A percentile compares a stretch with the other conserved stretches of the same genome.
phyloP scores from a whole-genome alignment of 37 sponge, comb jelly and placozoan species.

The Ianthella basta region DNA sequence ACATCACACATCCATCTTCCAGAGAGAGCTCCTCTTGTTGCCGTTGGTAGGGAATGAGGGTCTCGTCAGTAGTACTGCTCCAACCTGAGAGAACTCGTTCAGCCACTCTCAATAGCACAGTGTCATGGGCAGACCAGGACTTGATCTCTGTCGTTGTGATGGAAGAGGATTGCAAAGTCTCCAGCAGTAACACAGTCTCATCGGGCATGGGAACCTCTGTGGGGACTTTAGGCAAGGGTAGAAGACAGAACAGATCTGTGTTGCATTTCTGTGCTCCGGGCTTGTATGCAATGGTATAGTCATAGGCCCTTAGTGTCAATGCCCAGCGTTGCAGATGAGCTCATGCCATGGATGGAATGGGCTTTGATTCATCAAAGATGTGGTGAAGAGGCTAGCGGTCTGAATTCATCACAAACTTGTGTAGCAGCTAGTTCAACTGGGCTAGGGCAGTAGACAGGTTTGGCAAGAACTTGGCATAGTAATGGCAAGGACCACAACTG shows the following conservation, averaged over 20 bases:
- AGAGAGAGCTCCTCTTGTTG: slow-evolving; percentile 41
- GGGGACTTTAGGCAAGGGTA: slow-evolving; percentile 33
- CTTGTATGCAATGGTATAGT: slow-evolving; percentile 47
- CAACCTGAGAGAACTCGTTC: slow-evolving; percentile 21
- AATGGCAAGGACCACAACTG: slow-evolving; percentile 51
- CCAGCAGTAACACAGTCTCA: slow-evolving; percentile 11
- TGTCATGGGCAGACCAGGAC: slow-evolving; percentile 40
- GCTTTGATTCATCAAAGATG: slow-evolving; percentile 39
- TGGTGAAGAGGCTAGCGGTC: slow-evolving; percentile 60
- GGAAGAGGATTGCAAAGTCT: not conserved
- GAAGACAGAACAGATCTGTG: slow-evolving; percentile 47
- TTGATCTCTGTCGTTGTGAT: not conserved
- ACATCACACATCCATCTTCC: slow-evolving; percentile 44
- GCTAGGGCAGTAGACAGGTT: slow-evolving; percentile 34
- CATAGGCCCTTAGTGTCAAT: slow-evolving; percentile 35
- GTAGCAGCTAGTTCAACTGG: slow-evolving; percentile 47
- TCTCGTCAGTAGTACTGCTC: slow-evolving; percentile 20
- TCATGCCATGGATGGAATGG: slow-evolving; percentile 49
- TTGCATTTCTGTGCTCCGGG: slow-evolving; percentile 7
- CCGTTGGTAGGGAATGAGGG: slow-evolving; percentile 18
- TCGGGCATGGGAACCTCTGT: not conserved
- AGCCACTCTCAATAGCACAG: slow-evolving; percentile 32
- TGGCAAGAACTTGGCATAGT: slow-evolving; percentile 41
- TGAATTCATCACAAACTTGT: slow-evolving; percentile 30
- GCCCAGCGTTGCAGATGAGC: slow-evolving; percentile 60